Conservation (phyloP, 1,140 invertebrate genomes). For the Druon quercuslanigerum region DNA sequence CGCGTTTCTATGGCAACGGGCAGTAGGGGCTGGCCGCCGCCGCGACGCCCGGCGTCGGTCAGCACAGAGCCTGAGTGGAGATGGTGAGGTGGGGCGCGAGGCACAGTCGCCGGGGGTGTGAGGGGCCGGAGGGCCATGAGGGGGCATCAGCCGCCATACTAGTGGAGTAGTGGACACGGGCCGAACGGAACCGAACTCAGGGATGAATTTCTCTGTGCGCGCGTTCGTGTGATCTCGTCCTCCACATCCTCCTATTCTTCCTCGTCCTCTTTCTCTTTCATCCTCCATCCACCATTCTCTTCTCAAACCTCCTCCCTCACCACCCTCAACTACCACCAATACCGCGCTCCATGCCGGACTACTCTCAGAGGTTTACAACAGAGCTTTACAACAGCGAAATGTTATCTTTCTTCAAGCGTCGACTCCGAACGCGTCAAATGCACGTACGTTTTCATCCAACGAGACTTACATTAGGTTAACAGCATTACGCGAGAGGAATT, state of each 20-base stretch:
- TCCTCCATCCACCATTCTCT: constrained; percentile 38
- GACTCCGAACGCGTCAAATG: constrained; percentile 17
- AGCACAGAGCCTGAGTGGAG: constrained; percentile 56
- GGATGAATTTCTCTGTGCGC: constrained; percentile 68
- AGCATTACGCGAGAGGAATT: constrained; percentile 22
- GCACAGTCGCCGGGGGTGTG: constrained; percentile 30
- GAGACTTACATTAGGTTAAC: constrained; percentile 21
- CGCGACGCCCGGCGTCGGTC: constrained; percentile 74
- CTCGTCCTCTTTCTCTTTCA: constrained; percentile 45
- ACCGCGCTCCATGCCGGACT: constrained; percentile 26
- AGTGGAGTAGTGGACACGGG: constrained; percentile 73
- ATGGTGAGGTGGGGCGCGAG: constrained; percentile 41
- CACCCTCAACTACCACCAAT: constrained; percentile 25
- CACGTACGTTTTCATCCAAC: constrained; percentile 27
- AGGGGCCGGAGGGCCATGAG: constrained; percentile 45
- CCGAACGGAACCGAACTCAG: constrained; percentile 65
- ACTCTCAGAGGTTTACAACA: constrained; percentile 23
- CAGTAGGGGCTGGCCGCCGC: constrained; percentile 70
- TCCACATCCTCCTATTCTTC: constrained; percentile 46
- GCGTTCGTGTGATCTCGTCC: constrained; percentile 52
- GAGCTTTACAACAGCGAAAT: constrained; percentile 21
- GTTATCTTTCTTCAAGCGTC: constrained; percentile 21
- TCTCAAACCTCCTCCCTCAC: constrained; percentile 40
- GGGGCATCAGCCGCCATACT: constrained; percentile 65
- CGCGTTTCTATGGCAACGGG: constrained; percentile 72